phyloP scores from a whole-genome alignment of 2,113 vertebrate species.

The Serilophus lunatus region DNA sequence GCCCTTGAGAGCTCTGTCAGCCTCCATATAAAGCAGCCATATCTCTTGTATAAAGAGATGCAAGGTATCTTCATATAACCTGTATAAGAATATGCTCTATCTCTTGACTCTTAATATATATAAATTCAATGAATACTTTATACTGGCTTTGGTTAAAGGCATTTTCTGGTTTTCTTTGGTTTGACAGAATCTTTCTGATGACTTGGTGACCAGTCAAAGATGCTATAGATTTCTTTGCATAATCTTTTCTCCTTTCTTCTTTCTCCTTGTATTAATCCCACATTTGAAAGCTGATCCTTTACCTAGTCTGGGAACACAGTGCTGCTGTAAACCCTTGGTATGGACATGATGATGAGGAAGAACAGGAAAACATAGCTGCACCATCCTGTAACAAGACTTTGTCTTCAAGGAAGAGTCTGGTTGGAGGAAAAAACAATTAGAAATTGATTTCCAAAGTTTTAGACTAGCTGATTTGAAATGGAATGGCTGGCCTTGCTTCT shows the following conservation, averaged over 20 bases:
- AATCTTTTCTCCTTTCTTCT: background rate
- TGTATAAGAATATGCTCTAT: background rate
- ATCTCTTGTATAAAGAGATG: background rate
- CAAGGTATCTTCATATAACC: background rate
- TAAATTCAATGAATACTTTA: background rate
- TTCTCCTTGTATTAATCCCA: background rate
- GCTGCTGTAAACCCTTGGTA: background rate
- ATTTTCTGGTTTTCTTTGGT: background rate
- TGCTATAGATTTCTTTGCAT: background rate
- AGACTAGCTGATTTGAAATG: background rate
- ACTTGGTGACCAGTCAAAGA: background rate
- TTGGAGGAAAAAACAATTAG: background rate
- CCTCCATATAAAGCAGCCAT: background rate
- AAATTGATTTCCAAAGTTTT: background rate
- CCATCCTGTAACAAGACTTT: background rate
- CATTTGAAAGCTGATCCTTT: background rate
- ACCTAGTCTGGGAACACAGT: background rate
- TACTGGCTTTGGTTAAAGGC: background rate
- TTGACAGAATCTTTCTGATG: background rate
- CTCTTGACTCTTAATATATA: background rate
- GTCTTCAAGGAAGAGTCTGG: background rate
- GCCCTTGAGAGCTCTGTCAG: background rate
- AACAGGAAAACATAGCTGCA: background rate
- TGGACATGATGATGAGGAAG: background rate
- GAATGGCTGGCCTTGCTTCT: background rate